Base-by-base conservation (phyloP, 2,113 vertebrate genomes). In the Antechinus stuartii region DNA sequence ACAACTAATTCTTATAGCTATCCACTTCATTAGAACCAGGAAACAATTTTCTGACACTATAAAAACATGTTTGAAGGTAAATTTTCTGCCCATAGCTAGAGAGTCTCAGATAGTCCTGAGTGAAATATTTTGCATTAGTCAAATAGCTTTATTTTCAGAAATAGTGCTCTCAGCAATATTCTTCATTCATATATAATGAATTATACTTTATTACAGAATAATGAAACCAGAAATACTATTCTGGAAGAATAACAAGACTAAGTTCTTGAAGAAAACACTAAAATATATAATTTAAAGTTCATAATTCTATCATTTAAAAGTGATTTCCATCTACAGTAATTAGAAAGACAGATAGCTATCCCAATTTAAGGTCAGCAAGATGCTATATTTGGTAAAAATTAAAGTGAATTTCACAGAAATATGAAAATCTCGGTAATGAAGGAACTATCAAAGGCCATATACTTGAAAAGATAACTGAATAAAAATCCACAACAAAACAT, bases 251-350 rank as follows among this genome's bases (percentile, higher is more conserved):
- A 91, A 93, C 94, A 94, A 53, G 19, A 52, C 57, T 11, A 35
- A 95, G 96, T 94, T 96, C 95, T 94, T 54, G 53, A 9, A 84
- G 94, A 93, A 90, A 91, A 96, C 96, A 96, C 91, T 93, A 54
- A 91, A 57, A 95, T 54, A 90, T 47, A 94, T 95, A 97, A 98
- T 98, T 96, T 96, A 98, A 98, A 97, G 94, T 93, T 84, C 68
- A 84, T 22, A 97, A 96, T 35, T n/a, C 11, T 91, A 94, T 93
- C 97, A 97, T 95, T 97, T 96, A 96, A 95, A 98, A 97, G 35
- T 68, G 95, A 96, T 96, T 95, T 94, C 23, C 93, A 96, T 95
- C 95, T n/a, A 68, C 90, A 98, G 96, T 93, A 94, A 98, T 97
- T 96, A 97, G 97, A 97, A 95, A 95, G 93, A 90, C 23, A 90